A percentile compares a stretch with the other conserved stretches of the same genome.
These are phyloP conservation scores for Ectemnius cavifrons DNA, from an alignment of 2,888 invertebrate genomes.

Conservation along the genomic window DNA sequence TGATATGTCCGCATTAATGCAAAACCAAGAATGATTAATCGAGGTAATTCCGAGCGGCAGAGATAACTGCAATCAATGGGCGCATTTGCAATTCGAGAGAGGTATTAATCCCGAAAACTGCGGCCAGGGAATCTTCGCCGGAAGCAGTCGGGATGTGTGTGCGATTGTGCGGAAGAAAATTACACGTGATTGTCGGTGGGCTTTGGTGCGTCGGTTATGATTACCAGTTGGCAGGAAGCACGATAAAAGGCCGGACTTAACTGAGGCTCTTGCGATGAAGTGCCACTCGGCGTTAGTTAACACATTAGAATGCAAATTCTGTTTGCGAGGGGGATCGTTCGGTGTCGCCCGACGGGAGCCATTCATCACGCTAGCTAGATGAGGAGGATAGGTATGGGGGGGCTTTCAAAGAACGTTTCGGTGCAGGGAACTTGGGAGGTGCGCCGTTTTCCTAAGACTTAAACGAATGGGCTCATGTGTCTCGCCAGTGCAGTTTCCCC, in stretches of 20 bases:
- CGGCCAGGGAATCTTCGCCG: background rate
- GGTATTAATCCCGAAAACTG: constrained; percentile 4
- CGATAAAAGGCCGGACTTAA: constrained; percentile 1
- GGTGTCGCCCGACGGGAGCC: constrained; percentile 45
- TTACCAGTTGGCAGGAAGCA: background rate
- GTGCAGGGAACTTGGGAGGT: constrained; percentile 27
- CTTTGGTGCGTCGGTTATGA: background rate
- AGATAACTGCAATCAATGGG: background rate
- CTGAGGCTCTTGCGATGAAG: constrained; percentile 31
- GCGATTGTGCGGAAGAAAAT: too few species aligned
- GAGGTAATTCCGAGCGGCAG: background rate
- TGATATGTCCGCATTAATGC: constrained; percentile 6
- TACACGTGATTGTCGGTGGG: too few species aligned
- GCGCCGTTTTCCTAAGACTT: constrained; percentile 40
- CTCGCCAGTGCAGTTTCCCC: constrained; percentile 23
- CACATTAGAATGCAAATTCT: constrained; percentile 56
- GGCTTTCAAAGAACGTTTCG: constrained; percentile 44
- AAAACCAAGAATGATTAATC: background rate
- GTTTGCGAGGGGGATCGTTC: constrained; percentile 51
- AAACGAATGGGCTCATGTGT: constrained; percentile 47
- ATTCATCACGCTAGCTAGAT: constrained; percentile 48
- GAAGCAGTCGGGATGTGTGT: too few species aligned
- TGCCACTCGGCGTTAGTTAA: constrained; percentile 47
- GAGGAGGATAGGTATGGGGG: constrained; percentile 46
- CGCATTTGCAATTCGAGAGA: background rate